Conservation (phyloP, 1,140 invertebrate species). For the Zaprionus lachaisei region DNA sequence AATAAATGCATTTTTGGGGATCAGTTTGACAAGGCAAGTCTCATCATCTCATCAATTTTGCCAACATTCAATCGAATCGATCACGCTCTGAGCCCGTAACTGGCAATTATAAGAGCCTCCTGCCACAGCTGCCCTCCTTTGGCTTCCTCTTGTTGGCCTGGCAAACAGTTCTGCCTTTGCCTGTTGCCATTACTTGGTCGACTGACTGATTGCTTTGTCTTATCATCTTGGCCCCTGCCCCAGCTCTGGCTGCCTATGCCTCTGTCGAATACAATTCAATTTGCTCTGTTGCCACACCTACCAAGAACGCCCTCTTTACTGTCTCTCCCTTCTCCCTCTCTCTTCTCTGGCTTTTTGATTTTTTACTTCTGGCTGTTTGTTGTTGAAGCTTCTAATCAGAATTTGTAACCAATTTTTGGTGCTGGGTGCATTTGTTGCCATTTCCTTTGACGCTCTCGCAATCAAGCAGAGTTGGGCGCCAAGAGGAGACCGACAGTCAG, state of each 20-base stretch:
- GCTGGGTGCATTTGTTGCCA: constrained; percentile 61
- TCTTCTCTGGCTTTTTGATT: constrained; percentile 28
- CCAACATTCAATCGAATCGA: constrained; percentile 44
- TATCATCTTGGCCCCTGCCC: constrained; percentile 52
- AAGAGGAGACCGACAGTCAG: neutral
- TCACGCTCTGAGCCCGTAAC: constrained; percentile 49
- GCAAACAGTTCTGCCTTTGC: constrained; percentile 23
- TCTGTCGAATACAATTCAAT: constrained; percentile 75
- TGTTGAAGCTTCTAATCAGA: constrained; percentile 76
- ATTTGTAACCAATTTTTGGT: constrained; percentile 79
- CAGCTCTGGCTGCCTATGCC: neutral
- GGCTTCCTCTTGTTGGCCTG: constrained; percentile 15
- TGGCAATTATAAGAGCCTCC: constrained; percentile 24
- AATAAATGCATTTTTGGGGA: constrained; percentile 1
- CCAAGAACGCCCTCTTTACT: neutral
- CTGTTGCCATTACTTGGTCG: constrained; percentile 48
- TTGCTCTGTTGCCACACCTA: constrained; percentile 71
- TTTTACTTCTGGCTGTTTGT: constrained; percentile 63
- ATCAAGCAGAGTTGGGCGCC: constrained; percentile 41
- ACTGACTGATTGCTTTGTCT: constrained; percentile 81
- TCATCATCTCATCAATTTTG: constrained; percentile 16
- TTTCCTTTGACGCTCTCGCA: constrained; percentile 77
- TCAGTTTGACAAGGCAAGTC: constrained; percentile 1
- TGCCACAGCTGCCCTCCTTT: neutral
- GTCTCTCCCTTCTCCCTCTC: neutral